phyloP scores from a whole-genome alignment of 1,140 invertebrate species.

The Chironomus striatipennis region DNA sequence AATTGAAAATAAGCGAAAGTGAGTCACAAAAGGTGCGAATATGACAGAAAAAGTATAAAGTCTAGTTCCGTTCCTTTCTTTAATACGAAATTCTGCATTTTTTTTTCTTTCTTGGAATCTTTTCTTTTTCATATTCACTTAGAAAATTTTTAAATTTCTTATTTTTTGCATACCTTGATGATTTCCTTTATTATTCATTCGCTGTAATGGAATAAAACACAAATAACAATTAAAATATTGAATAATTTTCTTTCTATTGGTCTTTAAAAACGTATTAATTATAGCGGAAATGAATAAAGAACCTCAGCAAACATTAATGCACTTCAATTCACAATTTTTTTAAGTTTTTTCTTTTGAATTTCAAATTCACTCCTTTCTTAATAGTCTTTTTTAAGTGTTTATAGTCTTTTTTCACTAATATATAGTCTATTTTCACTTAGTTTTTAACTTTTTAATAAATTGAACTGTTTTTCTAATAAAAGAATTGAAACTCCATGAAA shows the following conservation, averaged over 20 bases:
- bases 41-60: too few relatives aligned
- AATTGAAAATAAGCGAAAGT: not conserved
- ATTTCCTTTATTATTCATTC: conserved; percentile 20
- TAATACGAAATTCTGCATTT: not conserved
- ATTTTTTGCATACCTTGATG: not conserved
- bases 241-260: not conserved
- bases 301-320: conserved; percentile 12
- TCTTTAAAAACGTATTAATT: not conserved
- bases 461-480: too few relatives aligned
- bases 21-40: not conserved
- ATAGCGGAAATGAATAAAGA: not conserved
- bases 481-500: not conserved
- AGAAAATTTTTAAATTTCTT: not conserved
- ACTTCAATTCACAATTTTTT: not conserved
- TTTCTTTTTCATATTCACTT: not conserved
- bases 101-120: too few relatives aligned
- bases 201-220: not conserved
- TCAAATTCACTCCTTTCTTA: not conserved
- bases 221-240: conserved; percentile 9
- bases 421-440: not conserved
- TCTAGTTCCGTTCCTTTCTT: not conserved
- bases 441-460: not conserved
- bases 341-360: not conserved
- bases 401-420: not conserved
- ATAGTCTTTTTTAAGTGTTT: not conserved